Evolutionary conservation across 2,797 vertebrate genomes (phyloP).

Genomic region (Lacerta agilis): DNA sequence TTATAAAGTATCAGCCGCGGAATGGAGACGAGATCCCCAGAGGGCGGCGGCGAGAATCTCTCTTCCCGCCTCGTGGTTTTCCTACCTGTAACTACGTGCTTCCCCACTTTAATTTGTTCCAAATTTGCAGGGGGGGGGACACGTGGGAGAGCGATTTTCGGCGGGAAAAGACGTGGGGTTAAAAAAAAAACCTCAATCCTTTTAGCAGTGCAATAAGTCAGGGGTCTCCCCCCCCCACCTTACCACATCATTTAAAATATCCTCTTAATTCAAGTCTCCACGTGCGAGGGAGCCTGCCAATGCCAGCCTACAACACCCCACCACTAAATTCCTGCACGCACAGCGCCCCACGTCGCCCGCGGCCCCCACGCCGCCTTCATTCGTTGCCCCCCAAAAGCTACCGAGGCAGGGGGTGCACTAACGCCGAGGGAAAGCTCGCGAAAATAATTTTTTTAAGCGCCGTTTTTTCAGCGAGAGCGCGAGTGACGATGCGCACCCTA

Average conservation of each 20-base stretch:
- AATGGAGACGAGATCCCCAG: too few species aligned
- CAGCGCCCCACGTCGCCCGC: too few species aligned
- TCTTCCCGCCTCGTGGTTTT: neutral
- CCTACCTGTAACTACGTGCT: neutral
- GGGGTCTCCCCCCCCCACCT: too few species aligned
- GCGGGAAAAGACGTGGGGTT: neutral
- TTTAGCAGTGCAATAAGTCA: too few species aligned
- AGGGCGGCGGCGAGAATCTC: too few species aligned
- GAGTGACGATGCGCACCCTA: neutral
- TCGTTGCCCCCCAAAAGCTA: too few species aligned
- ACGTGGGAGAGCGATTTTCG: neutral
- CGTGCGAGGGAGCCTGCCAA: neutral
- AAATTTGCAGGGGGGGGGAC: neutral
- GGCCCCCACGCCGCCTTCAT: neutral
- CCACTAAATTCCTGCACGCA: too few species aligned
- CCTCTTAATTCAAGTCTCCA: neutral
- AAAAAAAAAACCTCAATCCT: neutral
- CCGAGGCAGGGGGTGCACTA: rapidly evolving
- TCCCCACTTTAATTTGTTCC: neutral
- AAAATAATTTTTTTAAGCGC: neutral
- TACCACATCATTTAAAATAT: neutral
- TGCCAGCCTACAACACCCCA: neutral
- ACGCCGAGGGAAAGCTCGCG: rapidly evolving
- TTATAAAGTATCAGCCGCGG: too few species aligned
- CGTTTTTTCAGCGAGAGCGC: too few species aligned